Percentiles rank a stretch among this genome's conserved stretches.
phyloP scores from a whole-genome alignment of 2,888 invertebrate species.

The Rhagophthalmus giganteus region DNA sequence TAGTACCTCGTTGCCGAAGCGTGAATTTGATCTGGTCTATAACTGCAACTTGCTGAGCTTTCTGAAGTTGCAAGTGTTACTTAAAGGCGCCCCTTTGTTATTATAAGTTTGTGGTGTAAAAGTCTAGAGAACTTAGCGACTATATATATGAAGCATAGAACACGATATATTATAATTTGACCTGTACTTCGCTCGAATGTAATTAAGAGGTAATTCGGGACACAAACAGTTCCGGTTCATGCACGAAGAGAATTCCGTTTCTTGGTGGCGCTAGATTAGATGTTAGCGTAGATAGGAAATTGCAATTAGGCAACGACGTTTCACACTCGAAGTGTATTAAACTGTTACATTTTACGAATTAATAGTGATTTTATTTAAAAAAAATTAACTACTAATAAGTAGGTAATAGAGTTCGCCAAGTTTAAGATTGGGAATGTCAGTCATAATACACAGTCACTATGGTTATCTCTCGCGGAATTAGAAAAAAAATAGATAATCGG shows the following conservation, averaged over 20 bases:
- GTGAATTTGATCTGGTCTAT: constrained; percentile 1
- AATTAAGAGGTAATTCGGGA: constrained; percentile 28
- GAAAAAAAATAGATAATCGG: too few relatives aligned
- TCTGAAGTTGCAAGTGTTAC: constrained; percentile 9
- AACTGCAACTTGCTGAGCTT: constrained; percentile 1
- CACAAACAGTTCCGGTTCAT: constrained; percentile 24
- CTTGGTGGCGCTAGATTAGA: constrained; percentile 19
- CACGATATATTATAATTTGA: constrained; percentile 21
- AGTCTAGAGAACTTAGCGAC: constrained; percentile 9
- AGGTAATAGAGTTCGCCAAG: too few relatives aligned
- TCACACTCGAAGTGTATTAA: neutral
- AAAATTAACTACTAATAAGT: too few relatives aligned
- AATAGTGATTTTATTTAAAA: too few relatives aligned
- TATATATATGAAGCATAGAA: constrained; percentile 9
- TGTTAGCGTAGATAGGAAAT: constrained; percentile 17
- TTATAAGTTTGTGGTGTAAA: constrained; percentile 9
- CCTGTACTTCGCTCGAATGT: constrained; percentile 11
- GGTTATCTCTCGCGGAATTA: too few relatives aligned
- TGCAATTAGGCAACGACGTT: constrained; percentile 8
- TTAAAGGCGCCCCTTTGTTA: constrained; percentile 5
- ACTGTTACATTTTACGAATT: neutral
- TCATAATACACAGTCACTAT: too few relatives aligned
- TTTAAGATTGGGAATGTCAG: too few relatives aligned
- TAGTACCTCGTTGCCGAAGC: constrained; percentile 8
- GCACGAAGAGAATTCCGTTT: constrained; percentile 19